These are phyloP conservation scores for Callaeas wilsoni DNA, from an alignment of 2,113 vertebrate species.

Conservation along the genomic window DNA sequence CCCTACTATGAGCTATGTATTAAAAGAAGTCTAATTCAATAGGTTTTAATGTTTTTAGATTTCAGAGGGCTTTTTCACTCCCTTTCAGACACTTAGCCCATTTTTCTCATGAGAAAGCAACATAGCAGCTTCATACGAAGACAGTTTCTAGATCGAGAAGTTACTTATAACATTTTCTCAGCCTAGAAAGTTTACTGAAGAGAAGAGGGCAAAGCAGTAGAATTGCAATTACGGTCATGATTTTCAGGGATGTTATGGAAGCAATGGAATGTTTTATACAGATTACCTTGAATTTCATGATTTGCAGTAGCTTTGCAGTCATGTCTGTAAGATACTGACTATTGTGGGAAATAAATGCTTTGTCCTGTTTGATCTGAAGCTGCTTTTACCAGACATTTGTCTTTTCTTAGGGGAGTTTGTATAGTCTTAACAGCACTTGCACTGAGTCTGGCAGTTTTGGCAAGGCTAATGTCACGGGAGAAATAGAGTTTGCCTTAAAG, in stretches of 20 bases:
- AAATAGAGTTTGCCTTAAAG: conserved; percentile 81
- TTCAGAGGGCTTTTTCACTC: not conserved
- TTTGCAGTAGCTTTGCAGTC: not conserved
- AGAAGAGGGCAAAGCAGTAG: not conserved
- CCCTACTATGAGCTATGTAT: not conserved
- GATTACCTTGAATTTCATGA: not conserved
- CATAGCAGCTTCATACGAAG: accelerated
- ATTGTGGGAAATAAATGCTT: not conserved
- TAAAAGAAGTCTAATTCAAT: not conserved
- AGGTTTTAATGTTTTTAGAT: not conserved
- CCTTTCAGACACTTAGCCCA: not conserved
- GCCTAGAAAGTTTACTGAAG: not conserved
- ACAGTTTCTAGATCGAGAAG: not conserved
- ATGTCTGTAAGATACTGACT: not conserved
- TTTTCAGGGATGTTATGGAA: not conserved
- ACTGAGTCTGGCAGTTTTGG: conserved; percentile 75
- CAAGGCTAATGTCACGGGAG: conserved; percentile 70
- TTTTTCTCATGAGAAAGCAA: not conserved
- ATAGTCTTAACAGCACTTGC: conserved; percentile 79
- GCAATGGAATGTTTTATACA: not conserved
- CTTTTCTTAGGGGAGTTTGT: conserved; percentile 70
- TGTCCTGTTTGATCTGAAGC: not conserved
- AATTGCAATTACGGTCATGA: not conserved
- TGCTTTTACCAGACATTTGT: not conserved
- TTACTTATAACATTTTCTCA: not conserved